Evolutionary conservation across 2,113 vertebrate species (phyloP).

Genomic region (Pachycephala philippinensis): DNA sequence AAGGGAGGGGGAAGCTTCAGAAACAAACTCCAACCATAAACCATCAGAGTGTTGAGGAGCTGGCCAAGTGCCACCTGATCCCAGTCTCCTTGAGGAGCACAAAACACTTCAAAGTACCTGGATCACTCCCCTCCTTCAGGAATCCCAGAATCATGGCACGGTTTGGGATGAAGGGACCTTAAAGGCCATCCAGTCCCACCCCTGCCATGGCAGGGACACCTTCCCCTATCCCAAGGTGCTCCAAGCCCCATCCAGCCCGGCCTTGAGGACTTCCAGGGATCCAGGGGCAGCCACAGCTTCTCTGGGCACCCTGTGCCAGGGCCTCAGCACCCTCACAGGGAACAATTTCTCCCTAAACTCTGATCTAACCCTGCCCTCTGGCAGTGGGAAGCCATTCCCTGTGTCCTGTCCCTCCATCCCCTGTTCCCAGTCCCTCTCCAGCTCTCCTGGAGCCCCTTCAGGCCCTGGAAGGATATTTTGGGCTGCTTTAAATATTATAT

Average conservation of each 20-base stretch:
- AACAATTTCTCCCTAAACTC: background rate
- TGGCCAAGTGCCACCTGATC: background rate
- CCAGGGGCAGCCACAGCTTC: background rate
- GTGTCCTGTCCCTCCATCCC: background rate
- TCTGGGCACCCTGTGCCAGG: background rate
- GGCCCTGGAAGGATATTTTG: too few species aligned
- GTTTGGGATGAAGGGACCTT: background rate
- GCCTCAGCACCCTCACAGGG: background rate
- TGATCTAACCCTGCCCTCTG: background rate
- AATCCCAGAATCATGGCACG: background rate
- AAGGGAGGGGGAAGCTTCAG: fast-evolving
- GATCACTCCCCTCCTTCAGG: background rate
- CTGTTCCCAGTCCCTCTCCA: background rate
- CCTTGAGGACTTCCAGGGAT: background rate
- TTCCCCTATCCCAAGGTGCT: fast-evolving
- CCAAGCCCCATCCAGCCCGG: background rate
- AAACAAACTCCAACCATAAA: background rate
- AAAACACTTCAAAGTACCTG: background rate
- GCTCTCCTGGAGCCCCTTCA: background rate
- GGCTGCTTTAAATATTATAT: background rate
- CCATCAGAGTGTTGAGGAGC: too few species aligned
- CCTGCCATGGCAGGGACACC: background rate
- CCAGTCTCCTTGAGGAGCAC: background rate
- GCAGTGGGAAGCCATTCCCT: background rate
- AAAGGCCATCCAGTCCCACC: background rate